Conservation (phyloP, 2,888 invertebrate species). For the Polydrusus cervinus region DNA sequence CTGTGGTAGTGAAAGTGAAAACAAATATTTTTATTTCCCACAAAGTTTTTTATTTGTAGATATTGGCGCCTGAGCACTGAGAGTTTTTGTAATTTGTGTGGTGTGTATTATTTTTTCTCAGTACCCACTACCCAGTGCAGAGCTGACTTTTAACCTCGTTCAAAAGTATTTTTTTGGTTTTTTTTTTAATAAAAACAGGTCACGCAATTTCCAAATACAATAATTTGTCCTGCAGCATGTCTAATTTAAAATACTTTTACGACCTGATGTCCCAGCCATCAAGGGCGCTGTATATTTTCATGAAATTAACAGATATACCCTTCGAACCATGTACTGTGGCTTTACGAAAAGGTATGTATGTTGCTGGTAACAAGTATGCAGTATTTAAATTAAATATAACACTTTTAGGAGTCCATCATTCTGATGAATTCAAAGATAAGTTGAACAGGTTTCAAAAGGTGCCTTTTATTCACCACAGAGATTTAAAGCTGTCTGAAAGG, state of each 20-base stretch:
- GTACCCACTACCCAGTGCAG: no score
- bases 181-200: no score
- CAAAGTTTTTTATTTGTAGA: no score
- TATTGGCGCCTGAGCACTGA: no score
- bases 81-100: no score
- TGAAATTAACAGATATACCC: slow-evolving; percentile 71
- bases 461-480: slow-evolving; percentile 75
- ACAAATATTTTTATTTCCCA: no score
- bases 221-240: slow-evolving; percentile 21
- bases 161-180: no score
- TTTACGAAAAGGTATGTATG: slow-evolving; percentile 69
- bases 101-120: no score
- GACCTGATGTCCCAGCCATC: slow-evolving; percentile 75
- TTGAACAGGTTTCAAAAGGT: slow-evolving; percentile 75
- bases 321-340: slow-evolving; percentile 70
- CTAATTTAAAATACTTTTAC: slow-evolving; percentile 63
- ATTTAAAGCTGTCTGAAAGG: slow-evolving; percentile 75
- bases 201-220: no score
- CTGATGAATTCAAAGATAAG: slow-evolving; percentile 70
- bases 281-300: slow-evolving; percentile 72
- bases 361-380: slow-evolving; percentile 23
- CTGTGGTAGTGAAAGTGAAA: no score
- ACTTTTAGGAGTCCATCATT: slow-evolving; percentile 72
- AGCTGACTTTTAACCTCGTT: no score
- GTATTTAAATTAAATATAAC: neutral